Base-by-base conservation (phyloP, 2,113 vertebrate species). In the Nasalis larvatus region DNA sequence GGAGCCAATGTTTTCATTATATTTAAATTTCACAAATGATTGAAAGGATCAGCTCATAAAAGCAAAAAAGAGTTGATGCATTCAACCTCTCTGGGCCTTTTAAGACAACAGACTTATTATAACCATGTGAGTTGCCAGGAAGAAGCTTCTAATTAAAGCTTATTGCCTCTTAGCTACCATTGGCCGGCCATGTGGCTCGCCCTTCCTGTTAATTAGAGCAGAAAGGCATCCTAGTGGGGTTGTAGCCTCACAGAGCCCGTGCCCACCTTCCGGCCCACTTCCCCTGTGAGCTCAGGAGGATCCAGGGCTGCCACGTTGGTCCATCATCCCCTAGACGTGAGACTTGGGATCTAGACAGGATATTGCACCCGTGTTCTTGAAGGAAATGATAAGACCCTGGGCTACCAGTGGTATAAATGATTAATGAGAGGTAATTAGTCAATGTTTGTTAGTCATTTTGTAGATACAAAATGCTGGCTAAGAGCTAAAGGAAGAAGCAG, bases 391-490 rank as follows among this genome's bases (percentile, higher is more conserved):
- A 83, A 71, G 82, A 89, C 56, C 12, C 77, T 86, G 58, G 49
- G 63, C 35, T 93, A 89, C 77, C 25, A 84, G 96, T 88, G 96
- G 71, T 78, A 91, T 96, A 85, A 98, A 97, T 97, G 97, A 97
- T 98, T 97, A 95, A 98, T 95, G 81, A 97, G 60, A 35, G 47
- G 37, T 82, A 97, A 97, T 97, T 97, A 97, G 84, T 96, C 83
- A 97, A 90, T 94, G 77, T 97, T 96, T 85, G 84, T 95, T 97
- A 96, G 97, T 93, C 5, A 0, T 85, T 97, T 97, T 96, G 87
- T 30, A 97, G 84, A 91, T 77, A 96, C 76, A 69, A 94, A 97
- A 91, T 97, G 96, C 87, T 96, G 89, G 84, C 56, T 97, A 97
- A 95, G 80, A 94, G 74, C 92, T 90, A 92, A 96, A 89, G 78